Conservation (phyloP, 2,888 invertebrate species). For the Lacanobia oleracea region DNA sequence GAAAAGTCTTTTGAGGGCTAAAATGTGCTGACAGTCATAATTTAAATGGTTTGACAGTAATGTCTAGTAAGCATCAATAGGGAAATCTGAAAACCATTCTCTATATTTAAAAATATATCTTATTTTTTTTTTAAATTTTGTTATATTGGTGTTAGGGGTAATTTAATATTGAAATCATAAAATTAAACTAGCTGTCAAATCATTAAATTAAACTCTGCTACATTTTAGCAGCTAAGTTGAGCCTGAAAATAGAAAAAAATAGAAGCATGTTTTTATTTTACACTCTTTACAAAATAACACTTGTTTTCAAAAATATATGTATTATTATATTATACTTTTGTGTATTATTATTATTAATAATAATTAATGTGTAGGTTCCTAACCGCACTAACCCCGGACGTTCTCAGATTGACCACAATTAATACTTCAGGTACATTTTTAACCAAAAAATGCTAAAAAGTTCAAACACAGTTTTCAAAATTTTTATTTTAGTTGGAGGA, state of each 20-base stretch:
- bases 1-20: conserved; percentile 39
- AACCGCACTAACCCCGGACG: conserved; percentile 90
- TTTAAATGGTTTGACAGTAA: conserved; percentile 47
- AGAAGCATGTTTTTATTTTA: conserved; percentile 70
- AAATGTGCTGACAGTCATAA: conserved; percentile 49
- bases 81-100: conserved; percentile 19
- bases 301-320: conserved; percentile 62
- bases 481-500: conserved; percentile 81
- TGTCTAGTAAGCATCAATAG: conserved; percentile 3
- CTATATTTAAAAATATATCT: too few species aligned
- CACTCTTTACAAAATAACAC: conserved; percentile 72
- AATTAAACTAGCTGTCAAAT: conserved; percentile 45
- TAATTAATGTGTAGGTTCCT: conserved; percentile 87
- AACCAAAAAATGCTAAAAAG: conserved; percentile 68
- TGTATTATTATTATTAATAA: conserved; percentile 71
- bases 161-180: not conserved
- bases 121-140: not conserved
- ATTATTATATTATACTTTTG: conserved; percentile 57
- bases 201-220: conserved; percentile 46
- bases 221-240: conserved; percentile 55
- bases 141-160: not conserved
- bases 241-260: conserved; percentile 62
- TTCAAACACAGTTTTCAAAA: conserved; percentile 67
- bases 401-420: conserved; percentile 90
- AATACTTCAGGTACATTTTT: conserved; percentile 88